Evolutionary conservation across 1,140 invertebrate species (phyloP).

Genomic region (Drosophila pallidifrons): DNA sequence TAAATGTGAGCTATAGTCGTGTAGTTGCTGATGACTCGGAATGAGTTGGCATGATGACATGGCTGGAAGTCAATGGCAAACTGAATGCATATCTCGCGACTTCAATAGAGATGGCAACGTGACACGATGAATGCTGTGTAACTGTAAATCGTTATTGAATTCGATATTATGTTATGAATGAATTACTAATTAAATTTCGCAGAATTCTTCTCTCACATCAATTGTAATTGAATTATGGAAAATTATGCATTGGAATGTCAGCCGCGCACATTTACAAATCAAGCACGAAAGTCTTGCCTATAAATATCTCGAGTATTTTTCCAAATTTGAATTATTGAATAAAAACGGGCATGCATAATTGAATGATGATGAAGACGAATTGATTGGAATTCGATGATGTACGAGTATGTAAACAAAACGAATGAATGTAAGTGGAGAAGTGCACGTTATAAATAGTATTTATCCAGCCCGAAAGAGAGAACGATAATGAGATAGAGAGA

Average conservation of each 20-base stretch:
- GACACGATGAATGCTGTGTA: conserved; percentile 14
- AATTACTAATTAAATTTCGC: not conserved
- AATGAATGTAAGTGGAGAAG: conserved; percentile 12
- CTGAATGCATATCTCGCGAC: conserved; percentile 31
- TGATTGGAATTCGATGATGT: conserved; percentile 8
- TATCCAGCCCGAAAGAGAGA: not conserved
- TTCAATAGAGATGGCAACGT: conserved; percentile 48
- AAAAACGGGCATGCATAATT: not conserved
- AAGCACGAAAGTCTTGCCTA: not conserved
- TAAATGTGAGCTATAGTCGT: conserved; percentile 36
- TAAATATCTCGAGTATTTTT: not conserved
- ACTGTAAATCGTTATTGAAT: too few species aligned
- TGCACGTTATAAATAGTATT: conserved; percentile 17
- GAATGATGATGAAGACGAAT: conserved; percentile 8
- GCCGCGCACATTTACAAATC: not conserved
- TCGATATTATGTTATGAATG: not conserved
- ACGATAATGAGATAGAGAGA: not conserved
- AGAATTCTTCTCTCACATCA: not conserved
- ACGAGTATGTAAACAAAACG: conserved; percentile 15
- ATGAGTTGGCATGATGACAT: conserved; percentile 44
- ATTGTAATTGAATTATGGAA: not conserved
- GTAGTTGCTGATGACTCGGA: conserved; percentile 52
- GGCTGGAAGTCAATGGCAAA: conserved; percentile 68
- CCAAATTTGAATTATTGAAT: conserved; percentile 1
- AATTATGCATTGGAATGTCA: not conserved